Evolutionary conservation across 1,140 invertebrate genomes (phyloP).

Genomic region (Palaemon carinicauda): DNA sequence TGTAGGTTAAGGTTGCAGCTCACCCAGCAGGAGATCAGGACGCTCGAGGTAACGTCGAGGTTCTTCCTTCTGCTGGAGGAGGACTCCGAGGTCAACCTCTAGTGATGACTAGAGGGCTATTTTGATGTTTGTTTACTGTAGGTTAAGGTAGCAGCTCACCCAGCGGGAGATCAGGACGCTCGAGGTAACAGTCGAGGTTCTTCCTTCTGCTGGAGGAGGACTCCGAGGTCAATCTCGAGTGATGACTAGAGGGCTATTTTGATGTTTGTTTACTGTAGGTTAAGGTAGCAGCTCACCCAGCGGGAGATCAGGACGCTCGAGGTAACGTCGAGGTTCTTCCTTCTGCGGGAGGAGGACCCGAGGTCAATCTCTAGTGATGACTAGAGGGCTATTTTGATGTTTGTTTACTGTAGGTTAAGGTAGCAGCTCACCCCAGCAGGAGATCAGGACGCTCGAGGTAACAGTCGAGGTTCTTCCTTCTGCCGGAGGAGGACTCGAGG

Average conservation of each 20-base stretch:
- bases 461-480: constrained; percentile 40
- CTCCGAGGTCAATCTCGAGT: background rate
- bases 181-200: constrained; percentile 75
- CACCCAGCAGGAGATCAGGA: constrained; percentile 94
- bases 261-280: too few relatives aligned
- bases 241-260: background rate
- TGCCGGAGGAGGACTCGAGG: background rate
- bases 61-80: background rate
- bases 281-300: constrained; percentile 93
- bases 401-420: too few relatives aligned
- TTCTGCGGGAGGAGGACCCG: too few relatives aligned
- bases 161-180: constrained; percentile 93
- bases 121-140: too few relatives aligned
- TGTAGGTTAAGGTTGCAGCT: too few relatives aligned
- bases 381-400: too few relatives aligned
- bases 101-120: too few relatives aligned
- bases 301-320: too few relatives aligned
- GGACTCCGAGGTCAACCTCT: background rate
- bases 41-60: constrained; percentile 80
- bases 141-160: too few relatives aligned
- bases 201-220: background rate
- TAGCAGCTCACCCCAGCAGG: too few relatives aligned
- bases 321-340: too few relatives aligned
- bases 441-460: constrained; percentile 93
- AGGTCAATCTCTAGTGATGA: too few relatives aligned